phyloP scores from a whole-genome alignment of 2,113 vertebrate genomes.

The Poeciliopsis turrubarensis region DNA sequence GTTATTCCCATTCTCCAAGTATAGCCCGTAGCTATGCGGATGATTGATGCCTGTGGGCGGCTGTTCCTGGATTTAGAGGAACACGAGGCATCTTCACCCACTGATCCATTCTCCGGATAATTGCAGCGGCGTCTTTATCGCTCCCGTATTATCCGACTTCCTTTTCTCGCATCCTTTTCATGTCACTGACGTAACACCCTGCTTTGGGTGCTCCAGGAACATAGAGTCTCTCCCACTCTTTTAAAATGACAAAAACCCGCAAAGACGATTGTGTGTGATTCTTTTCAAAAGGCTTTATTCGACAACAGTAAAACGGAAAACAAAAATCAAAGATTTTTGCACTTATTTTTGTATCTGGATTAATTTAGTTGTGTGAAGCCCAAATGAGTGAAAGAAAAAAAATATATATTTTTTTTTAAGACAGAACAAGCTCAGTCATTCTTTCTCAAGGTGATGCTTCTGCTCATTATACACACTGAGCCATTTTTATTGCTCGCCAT shows the following conservation, averaged over 20 bases:
- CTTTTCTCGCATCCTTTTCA: conserved; percentile 45
- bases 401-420: conserved; percentile 17
- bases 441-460: conserved; percentile 40
- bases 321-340: background rate
- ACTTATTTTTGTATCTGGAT: background rate
- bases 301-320: background rate
- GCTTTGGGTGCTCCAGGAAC: conserved; percentile 37
- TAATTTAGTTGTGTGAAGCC: background rate
- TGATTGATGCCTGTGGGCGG: conserved; percentile 70
- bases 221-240: conserved; percentile 30
- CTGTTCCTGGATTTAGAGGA: conserved; percentile 61
- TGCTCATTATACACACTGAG: conserved; percentile 35
- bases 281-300: conserved; percentile 19
- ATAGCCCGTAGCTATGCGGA: conserved; percentile 57
- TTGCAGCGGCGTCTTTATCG: conserved; percentile 63
- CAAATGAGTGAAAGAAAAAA: background rate
- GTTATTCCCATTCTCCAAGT: conserved; percentile 56
- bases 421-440: conserved; percentile 44
- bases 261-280: conserved; percentile 36
- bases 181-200: conserved; percentile 48
- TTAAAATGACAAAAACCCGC: conserved; percentile 23
- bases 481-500: conserved; percentile 53
- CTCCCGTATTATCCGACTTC: conserved; percentile 49
- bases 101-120: conserved; percentile 67
- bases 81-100: conserved; percentile 37